Percentiles rank a stretch among this genome's conserved stretches.
These are phyloP conservation scores for Strigamia crassipes DNA, from an alignment of 2,888 invertebrate genomes.

Conservation along the genomic window DNA sequence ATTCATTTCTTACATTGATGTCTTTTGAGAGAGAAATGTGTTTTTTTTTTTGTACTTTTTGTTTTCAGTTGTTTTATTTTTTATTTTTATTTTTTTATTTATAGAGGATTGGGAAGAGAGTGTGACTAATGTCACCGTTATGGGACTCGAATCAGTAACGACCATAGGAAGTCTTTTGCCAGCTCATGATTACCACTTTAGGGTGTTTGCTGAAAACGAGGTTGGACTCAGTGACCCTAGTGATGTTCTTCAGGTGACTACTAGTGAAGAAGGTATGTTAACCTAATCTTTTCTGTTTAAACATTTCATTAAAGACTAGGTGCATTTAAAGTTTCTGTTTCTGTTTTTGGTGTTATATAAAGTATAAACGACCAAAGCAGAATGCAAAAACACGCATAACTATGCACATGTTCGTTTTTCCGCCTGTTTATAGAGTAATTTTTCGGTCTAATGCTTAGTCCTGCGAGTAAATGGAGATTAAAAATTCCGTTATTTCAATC, in stretches of 20 bases:
- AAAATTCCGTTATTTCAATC: too few species aligned
- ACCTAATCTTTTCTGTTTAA: not conserved
- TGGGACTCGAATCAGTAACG: slow-evolving; percentile 43
- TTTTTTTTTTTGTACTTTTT: not conserved
- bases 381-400: too few species aligned
- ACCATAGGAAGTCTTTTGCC: slow-evolving; percentile 70
- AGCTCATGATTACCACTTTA: slow-evolving; percentile 88
- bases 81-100: not conserved
- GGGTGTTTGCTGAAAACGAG: slow-evolving; percentile 91
- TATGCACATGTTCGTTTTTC: too few species aligned
- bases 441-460: too few species aligned
- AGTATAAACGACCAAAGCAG: too few species aligned
- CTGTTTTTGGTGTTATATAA: too few species aligned
- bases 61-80: not conserved
- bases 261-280: slow-evolving; percentile 79
- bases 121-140: slow-evolving; percentile 23
- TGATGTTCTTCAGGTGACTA: slow-evolving; percentile 90
- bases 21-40: not conserved
- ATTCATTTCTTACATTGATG: slow-evolving; percentile 11
- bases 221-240: slow-evolving; percentile 89
- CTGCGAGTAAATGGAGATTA: too few species aligned
- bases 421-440: too few species aligned
- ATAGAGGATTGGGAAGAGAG: slow-evolving; percentile 44
- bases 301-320: too few species aligned
- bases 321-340: too few species aligned